Evolutionary conservation across 1,140 invertebrate genomes (phyloP).

Genomic region (Magallana angulata): DNA sequence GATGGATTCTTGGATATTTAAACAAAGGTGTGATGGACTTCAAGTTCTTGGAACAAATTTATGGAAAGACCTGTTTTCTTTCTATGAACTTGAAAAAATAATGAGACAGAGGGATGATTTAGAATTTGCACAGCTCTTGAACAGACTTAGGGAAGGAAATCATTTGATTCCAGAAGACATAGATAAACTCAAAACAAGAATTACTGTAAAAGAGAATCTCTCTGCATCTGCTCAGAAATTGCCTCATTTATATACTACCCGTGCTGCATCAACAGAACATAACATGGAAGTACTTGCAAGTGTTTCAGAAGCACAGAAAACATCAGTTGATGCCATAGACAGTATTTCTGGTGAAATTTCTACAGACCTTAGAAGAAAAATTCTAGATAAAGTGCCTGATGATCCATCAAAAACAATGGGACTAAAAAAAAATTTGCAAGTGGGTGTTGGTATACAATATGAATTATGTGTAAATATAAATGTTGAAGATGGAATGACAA

Average conservation of each 20-base stretch:
- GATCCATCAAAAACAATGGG: conserved; percentile 46
- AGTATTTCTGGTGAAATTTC: conserved; percentile 6
- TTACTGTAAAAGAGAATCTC: conserved; percentile 20
- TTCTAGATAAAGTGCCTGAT: conserved; percentile 5
- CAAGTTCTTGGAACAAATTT: too few relatives aligned
- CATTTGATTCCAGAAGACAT: conserved; percentile 41
- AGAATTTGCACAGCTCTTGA: neutral
- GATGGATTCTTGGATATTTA: too few relatives aligned
- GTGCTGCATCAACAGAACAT: neutral
- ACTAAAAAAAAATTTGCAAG: neutral
- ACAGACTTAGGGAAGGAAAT: conserved; percentile 52
- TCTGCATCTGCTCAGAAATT: conserved; percentile 22
- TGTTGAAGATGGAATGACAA: conserved; percentile 49
- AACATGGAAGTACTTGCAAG: neutral
- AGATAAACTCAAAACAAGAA: neutral
- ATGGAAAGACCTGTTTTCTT: too few relatives aligned
- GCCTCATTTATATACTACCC: conserved; percentile 38
- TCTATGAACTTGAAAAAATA: too few relatives aligned
- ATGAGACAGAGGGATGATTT: too few relatives aligned
- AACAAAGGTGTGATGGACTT: too few relatives aligned
- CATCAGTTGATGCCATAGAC: conserved; percentile 22
- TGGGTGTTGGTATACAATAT: neutral
- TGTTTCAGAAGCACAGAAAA: neutral
- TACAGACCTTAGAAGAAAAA: neutral
- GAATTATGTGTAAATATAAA: conserved; percentile 41